Base-by-base conservation (phyloP, 2,113 vertebrate genomes). In the Cynopterus brachyotis region DNA sequence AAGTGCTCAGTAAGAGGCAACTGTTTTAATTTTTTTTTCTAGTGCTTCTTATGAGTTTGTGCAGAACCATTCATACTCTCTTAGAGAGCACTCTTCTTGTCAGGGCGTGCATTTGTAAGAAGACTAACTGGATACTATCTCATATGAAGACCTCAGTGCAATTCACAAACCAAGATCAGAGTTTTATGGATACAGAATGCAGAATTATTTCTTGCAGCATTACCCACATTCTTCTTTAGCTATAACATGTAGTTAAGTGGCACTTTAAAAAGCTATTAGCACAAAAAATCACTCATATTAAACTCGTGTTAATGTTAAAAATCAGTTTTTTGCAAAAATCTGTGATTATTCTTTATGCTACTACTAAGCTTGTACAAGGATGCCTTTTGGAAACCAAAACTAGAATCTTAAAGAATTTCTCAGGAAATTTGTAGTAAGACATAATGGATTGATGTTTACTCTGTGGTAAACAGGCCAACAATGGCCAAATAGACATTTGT, bases 241-340 rank as follows among this genome's bases (percentile, higher is more conserved):
- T 60, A 45, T 95, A 75, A 82, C 50, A 59, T 47, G 50, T 73
- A 80, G 59, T 84, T 96, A 79, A 96, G 96, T 85, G 96, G 82
- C 64, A 96, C 67, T 95, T 93, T 85, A 89, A 80, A 95, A 90
- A 94, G 40, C 85, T 88, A 94, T 96, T 97, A 96, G 89, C 69
- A 86, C 47, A 94, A 94, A 97, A 97, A 96, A 85, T 95, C 81
- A 80, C 67, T 94, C 55, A 32, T 67, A 91, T 84, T 92, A 96
- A 96, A 94, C 62, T 80, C 87, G 37, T 81, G 64, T 95, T 91
- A 92, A 85, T 35, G 47, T 96, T 94, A 96, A 96, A 97, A 96
- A 85, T 96, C 67, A 83, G 76, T 91, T 95, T 96, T 97, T 64
- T 93, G 59, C 72, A 96, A 85, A 96, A 95, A 76, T 42, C 37